These are phyloP conservation scores for Pandion haliaetus DNA, from an alignment of 2,113 vertebrate species.

Conservation along the genomic window DNA sequence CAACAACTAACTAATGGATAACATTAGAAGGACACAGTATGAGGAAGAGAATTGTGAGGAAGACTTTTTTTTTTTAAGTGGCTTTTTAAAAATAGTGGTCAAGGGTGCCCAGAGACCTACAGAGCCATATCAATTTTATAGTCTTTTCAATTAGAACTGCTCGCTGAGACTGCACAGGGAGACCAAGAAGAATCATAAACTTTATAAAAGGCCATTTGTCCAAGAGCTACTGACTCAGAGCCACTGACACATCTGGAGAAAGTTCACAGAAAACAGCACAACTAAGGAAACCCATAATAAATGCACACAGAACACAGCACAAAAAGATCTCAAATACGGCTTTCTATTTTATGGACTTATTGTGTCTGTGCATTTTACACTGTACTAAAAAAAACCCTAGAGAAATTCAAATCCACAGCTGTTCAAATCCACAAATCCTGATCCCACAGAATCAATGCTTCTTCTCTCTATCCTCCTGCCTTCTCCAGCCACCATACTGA, in stretches of 20 bases:
- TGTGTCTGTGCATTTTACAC: neutral
- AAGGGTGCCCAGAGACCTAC: neutral
- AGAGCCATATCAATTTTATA: neutral
- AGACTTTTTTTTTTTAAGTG: neutral
- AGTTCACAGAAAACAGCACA: neutral
- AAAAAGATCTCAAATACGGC: neutral
- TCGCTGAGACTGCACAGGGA: neutral
- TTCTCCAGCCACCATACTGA: neutral
- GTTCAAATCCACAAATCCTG: neutral
- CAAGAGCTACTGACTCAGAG: neutral
- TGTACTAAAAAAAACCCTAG: neutral
- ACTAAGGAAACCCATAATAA: neutral
- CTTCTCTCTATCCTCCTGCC: neutral
- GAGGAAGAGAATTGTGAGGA: neutral
- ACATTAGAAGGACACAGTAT: neutral
- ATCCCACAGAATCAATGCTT: neutral
- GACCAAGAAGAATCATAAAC: neutral
- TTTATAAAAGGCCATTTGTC: neutral
- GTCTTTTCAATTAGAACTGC: neutral
- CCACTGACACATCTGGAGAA: neutral
- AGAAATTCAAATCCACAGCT: neutral
- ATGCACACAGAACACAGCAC: neutral
- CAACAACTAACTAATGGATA: neutral
- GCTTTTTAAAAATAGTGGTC: neutral
- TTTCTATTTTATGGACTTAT: neutral